Percentiles rank a stretch among this genome's conserved stretches.
These are phyloP conservation scores for Salminus brasiliensis DNA, from an alignment of 2,113 vertebrate species.

Conservation along the genomic window DNA sequence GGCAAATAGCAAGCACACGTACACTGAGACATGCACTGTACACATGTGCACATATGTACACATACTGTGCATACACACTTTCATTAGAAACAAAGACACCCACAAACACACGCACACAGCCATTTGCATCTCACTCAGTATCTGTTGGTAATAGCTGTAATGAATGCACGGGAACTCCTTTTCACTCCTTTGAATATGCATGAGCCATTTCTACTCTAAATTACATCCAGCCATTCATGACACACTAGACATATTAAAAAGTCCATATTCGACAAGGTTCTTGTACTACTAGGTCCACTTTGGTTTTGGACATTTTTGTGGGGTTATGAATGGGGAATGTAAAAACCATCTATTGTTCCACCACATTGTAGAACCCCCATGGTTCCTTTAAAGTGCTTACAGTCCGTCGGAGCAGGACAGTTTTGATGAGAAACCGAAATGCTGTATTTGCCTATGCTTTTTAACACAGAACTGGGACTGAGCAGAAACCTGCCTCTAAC, in stretches of 20 bases:
- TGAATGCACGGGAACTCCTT: constrained; percentile 42
- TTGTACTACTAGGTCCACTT: too few species aligned
- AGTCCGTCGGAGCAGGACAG: too few species aligned
- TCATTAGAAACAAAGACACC: not conserved
- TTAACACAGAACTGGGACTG: too few species aligned
- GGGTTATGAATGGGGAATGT: too few species aligned
- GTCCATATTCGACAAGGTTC: too few species aligned
- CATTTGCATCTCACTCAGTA: constrained; percentile 30
- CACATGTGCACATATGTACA: not conserved
- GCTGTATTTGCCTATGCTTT: too few species aligned
- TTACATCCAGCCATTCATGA: constrained; percentile 20
- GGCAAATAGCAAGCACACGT: not conserved
- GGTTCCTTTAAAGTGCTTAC: too few species aligned
- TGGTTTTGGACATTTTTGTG: too few species aligned
- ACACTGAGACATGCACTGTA: not conserved
- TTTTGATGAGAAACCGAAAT: too few species aligned
- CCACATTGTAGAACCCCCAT: too few species aligned
- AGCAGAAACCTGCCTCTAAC: too few species aligned
- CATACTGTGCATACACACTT: not conserved
- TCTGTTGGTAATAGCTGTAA: constrained; percentile 58
- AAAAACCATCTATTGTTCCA: too few species aligned
- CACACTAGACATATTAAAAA: not conserved
- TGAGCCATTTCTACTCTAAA: constrained; percentile 14
- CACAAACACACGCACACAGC: not conserved
- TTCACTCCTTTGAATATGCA: constrained; percentile 18